phyloP scores from a whole-genome alignment of 2,888 invertebrate species.

The Tethea ocularis region DNA sequence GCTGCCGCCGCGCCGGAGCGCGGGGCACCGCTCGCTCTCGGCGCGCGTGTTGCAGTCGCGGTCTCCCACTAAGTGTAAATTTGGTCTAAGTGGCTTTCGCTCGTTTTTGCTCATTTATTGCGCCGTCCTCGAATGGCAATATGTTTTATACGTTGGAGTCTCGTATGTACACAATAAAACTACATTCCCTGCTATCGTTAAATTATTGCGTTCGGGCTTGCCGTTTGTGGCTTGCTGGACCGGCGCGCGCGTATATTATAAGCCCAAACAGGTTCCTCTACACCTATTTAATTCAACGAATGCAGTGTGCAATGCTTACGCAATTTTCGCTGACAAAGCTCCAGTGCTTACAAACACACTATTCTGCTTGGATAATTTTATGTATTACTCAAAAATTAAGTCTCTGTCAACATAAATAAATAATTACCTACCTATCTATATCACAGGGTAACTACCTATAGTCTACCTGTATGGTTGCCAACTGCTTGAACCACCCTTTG shows the following conservation, averaged over 20 bases:
- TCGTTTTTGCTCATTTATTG: slow-evolving; percentile 78
- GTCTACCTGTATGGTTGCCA: too few relatives aligned
- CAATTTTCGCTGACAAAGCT: slow-evolving; percentile 75
- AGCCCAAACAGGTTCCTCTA: slow-evolving; percentile 73
- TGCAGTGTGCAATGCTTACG: slow-evolving; percentile 72
- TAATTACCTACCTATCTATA: too few relatives aligned
- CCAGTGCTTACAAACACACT: slow-evolving; percentile 12
- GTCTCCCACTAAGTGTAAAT: slow-evolving; percentile 83
- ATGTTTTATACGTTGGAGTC: slow-evolving; percentile 67
- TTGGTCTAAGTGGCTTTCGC: slow-evolving; percentile 81
- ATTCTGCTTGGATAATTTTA: neutral
- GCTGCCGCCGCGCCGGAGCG: slow-evolving; percentile 40
- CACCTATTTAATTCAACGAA: slow-evolving; percentile 77
- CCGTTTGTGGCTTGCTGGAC: slow-evolving; percentile 67
- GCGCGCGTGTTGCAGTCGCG: slow-evolving; percentile 56
- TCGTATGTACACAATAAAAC: slow-evolving; percentile 71
- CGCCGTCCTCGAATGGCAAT: slow-evolving; percentile 64
- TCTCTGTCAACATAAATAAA: too few relatives aligned
- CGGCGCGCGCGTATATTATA: slow-evolving; percentile 63
- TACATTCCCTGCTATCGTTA: slow-evolving; percentile 71
- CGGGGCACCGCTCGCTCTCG: slow-evolving; percentile 43
- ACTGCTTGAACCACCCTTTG: too few relatives aligned
- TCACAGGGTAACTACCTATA: too few relatives aligned
- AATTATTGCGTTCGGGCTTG: slow-evolving; percentile 72
- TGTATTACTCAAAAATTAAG: neutral